These are phyloP conservation scores for Parelbella ahira DNA, from an alignment of 2,888 invertebrate species.

Conservation along the genomic window DNA sequence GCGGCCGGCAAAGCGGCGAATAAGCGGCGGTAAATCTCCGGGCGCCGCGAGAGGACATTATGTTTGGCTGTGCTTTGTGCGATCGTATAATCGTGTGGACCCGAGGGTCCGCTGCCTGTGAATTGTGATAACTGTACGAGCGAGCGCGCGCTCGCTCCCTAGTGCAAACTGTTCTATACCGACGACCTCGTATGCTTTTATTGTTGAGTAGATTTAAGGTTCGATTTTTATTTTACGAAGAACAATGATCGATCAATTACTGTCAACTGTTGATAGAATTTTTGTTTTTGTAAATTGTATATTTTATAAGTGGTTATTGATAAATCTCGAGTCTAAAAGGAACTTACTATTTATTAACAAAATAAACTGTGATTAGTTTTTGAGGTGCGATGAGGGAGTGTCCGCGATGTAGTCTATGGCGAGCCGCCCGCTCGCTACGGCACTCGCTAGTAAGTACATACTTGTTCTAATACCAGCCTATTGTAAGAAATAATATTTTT, in stretches of 20 bases:
- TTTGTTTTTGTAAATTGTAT: constrained; percentile 67
- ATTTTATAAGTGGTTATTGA: constrained; percentile 70
- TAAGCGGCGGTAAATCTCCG: constrained; percentile 28
- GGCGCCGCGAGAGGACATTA: constrained; percentile 18
- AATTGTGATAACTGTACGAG: constrained; percentile 40
- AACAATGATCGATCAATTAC: constrained; percentile 56
- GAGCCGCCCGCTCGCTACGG: constrained; percentile 21
- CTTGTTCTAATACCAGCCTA: constrained; percentile 56
- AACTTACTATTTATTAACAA: constrained; percentile 65
- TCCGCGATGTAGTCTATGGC: constrained; percentile 24
- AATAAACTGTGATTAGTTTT: constrained; percentile 67
- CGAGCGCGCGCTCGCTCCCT: constrained; percentile 35
- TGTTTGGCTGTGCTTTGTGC: constrained; percentile 35
- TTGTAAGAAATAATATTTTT: constrained; percentile 74
- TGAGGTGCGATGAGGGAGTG: constrained; percentile 35
- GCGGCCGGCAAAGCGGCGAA: constrained; percentile 31
- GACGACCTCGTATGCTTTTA: constrained; percentile 57
- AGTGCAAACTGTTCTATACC: constrained; percentile 42
- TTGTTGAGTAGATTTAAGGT: constrained; percentile 59
- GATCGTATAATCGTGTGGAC: constrained; percentile 27
- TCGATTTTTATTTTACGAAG: constrained; percentile 48
- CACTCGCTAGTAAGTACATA: constrained; percentile 21
- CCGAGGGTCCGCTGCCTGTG: constrained; percentile 33
- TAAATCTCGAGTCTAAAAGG: constrained; percentile 59
- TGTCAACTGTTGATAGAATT: constrained; percentile 55